Base-by-base conservation (phyloP, 2,113 vertebrate genomes). In the Xenus cinereus region DNA sequence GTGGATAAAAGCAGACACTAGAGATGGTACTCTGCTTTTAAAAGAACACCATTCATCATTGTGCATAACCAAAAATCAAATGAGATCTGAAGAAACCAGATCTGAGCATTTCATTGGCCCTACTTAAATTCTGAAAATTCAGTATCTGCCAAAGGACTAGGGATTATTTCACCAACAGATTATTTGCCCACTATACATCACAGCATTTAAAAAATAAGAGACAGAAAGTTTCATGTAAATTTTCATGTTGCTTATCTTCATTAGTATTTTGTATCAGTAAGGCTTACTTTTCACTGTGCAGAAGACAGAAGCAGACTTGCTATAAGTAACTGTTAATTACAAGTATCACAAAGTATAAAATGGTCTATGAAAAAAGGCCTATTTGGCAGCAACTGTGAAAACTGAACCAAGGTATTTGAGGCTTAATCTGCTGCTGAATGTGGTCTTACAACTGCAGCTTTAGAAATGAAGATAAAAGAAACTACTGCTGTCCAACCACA, bases 351-450 rank as follows among this genome's bases (percentile, higher is more conserved):
- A 82, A 87, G 86, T 87, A 94, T 95, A 91, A 94, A 96, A 93
- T 43, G 41, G n/a, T 48, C 84, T 63, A 33, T 69, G 84, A 97
- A 96, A 94, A 53, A 96, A 97, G 97, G 92, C 60, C 96, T 95
- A 77, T 43, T 98, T 98, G 98, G 98, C 99, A 98, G 98, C 84
- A 66, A 96, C 96, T 89, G 48, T 88, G 98, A 98, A 99, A 99
- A 95, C 93, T 95, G 98, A 99, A 98, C 98, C 97, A 98, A 98
- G 97, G 98, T 98, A 99, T 98, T 98, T 98, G 98, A 97, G 91
- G 95, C 98, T 97, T 99, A 99, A 99, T 99, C 98, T 97, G 96
- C 96, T 97, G 96, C 97, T 99, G 98, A 99, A 99, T 98, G 98
- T 98, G 95, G 96, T 97, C 96, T 98, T 98, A 98, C 97, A 98